Base-by-base conservation (phyloP, 2,797 vertebrate genomes). In the Lepus oiostolus region DNA sequence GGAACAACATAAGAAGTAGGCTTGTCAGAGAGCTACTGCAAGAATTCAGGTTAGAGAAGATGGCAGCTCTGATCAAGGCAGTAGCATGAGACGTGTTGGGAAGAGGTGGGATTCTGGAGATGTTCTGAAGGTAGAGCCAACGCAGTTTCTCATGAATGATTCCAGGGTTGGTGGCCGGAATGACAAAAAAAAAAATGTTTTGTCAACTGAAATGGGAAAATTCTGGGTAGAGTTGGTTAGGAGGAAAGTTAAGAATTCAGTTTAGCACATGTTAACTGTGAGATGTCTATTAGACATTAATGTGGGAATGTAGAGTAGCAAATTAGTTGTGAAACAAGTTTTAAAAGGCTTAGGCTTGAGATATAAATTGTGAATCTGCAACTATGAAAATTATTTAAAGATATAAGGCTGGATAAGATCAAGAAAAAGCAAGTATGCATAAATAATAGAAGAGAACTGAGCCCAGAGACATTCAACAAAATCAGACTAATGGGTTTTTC, bases 331-430 rank as follows among this genome's bases (percentile, higher is more conserved):
- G 19, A 74, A 47, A 68, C 70, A n/a, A 30, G 54, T 3, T 47
- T 84, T 54, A 38, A 90, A 32, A 63, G 17, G 7, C 58, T 92
- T 12, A 5, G 14, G 16, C n/a, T 87, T 28, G 35, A 84, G 54
- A 87, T 68, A 88, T 42, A 92, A 82, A 68, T 52, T 38, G 0
- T 85, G 38, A 76, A 22, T 75, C 35, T 71, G 9, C 4, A 32
- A 5, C 24, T 70, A 63, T 28, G 19, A 22, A 82, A 72, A 11
- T 85, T 71, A 84, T 52, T 93, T 88, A 74, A 88, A 94, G 21
- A 30, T 17, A 24, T 17, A 58, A 80, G 19, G 1, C 71, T 86
- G 13, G 35, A 80, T 72, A 65, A 80, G 10, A 65, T 74, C 42
- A 83, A 62, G 90, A 85, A 70, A 28, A 67, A 91, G 2, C 30